Percentiles rank a stretch among this genome's conserved stretches.
These are phyloP conservation scores for Dascyllus trimaculatus DNA, from an alignment of 2,113 vertebrate genomes.

Conservation along the genomic window DNA sequence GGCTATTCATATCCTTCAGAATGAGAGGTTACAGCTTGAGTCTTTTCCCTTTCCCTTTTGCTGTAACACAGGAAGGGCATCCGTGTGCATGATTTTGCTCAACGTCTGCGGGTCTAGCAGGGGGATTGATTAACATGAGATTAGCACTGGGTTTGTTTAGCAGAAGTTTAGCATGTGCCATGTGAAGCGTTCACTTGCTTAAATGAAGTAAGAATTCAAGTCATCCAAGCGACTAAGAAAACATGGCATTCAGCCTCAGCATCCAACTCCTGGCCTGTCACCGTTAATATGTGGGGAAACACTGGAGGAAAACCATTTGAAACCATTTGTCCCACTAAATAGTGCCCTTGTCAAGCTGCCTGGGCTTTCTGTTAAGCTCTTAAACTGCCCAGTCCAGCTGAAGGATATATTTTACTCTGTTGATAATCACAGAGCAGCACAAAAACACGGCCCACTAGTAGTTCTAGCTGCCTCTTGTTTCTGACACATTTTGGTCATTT, in stretches of 20 bases:
- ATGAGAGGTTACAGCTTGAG: conserved; percentile 82
- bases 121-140: conserved; percentile 65
- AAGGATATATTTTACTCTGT: conserved; percentile 72
- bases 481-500: conserved; percentile 47
- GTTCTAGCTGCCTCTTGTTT: conserved; percentile 29
- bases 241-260: conserved; percentile 57
- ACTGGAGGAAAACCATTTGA: conserved; percentile 76
- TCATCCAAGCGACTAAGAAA: conserved; percentile 59
- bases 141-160: conserved; percentile 57
- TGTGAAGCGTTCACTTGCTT: conserved; percentile 27
- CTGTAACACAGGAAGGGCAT: conserved; percentile 70
- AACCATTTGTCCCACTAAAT: conserved; percentile 80
- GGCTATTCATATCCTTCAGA: conserved; percentile 87
- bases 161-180: conserved; percentile 34
- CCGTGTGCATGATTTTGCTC: conserved; percentile 51
- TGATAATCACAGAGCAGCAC: conserved; percentile 68
- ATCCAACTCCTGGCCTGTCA: conserved; percentile 71
- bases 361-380: conserved; percentile 69
- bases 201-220: conserved; percentile 55
- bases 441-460: conserved; percentile 29
- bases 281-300: conserved; percentile 74
- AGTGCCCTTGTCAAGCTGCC: conserved; percentile 68
- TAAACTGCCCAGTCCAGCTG: conserved; percentile 72
- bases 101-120: conserved; percentile 39
- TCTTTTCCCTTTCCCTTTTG: conserved; percentile 62